phyloP scores from a whole-genome alignment of 2,888 invertebrate species.

The Beris morrisii region DNA sequence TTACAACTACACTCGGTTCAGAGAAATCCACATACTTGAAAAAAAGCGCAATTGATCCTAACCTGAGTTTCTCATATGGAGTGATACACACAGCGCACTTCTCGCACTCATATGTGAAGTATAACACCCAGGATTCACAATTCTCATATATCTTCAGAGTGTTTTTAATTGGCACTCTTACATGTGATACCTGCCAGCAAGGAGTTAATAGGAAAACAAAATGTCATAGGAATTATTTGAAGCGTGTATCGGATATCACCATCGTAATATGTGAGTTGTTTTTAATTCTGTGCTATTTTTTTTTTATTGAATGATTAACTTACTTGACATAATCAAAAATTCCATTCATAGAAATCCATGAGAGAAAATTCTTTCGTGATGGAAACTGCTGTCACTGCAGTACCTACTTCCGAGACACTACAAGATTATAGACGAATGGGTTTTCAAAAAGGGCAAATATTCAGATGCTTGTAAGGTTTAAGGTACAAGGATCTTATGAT shows the following conservation, averaged over 20 bases:
- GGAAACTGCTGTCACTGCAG: constrained; percentile 1
- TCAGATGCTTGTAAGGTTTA: constrained; percentile 1
- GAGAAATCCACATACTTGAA: no score
- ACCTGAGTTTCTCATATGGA: no score
- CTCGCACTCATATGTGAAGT: no score
- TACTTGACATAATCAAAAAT: constrained; percentile 30
- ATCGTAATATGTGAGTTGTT: constrained; percentile 3
- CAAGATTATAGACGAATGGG: constrained; percentile 26
- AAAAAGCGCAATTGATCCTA: no score
- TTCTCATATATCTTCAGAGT: constrained; percentile 23
- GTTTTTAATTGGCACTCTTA: constrained; percentile 33
- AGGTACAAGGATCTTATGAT: constrained; percentile 5
- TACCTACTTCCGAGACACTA: constrained; percentile 11
- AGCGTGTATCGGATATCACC: constrained; percentile 9
- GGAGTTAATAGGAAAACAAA: constrained; percentile 26
- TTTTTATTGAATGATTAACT: constrained; percentile 31
- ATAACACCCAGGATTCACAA: no score
- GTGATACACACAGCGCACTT: no score
- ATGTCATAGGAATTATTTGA: constrained; percentile 27
- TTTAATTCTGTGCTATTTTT: constrained; percentile 6
- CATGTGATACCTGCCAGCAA: constrained; percentile 12
- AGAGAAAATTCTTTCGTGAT: constrained; percentile 15
- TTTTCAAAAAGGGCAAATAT: constrained; percentile 26
- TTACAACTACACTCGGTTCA: no score
- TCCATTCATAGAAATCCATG: not conserved